Evolutionary conservation across 2,113 vertebrate species (phyloP), one percentile per base, ranked within the genome.

Genomic region (Pollachius pollachius): DNA sequence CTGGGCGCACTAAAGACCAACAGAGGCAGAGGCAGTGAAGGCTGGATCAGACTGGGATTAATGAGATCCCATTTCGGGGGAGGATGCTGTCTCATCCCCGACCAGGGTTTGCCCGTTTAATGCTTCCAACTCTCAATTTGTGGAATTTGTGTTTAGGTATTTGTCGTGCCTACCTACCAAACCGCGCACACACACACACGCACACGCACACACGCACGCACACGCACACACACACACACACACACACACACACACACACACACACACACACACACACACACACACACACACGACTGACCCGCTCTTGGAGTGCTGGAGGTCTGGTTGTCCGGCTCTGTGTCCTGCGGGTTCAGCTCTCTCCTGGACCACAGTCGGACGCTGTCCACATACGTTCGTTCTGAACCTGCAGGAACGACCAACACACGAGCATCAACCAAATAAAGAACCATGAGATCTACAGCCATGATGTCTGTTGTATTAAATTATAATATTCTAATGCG

Each of bases 311-410:
- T 64, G 18, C 15, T 67, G 16, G 69, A 69, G 60, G 76, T 91
- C 64, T 85, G 82, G 74, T 90, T 89, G 69, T 74, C 75, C 19
- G 41, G 41, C 7, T 81, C 75, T 41, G 73, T 71, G 56, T 23
- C 80, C 37, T 80, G 80, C 60, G 80, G 81, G 52, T 54, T 54
- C 63, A 90, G 77, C 48, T 78, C 81, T 65, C 88, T 89, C 64
- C 83, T 85, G 5, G 70, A 81, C 76, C 90, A 70, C 64, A 60
- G 56, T 27, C 79, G 68, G 58, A 67, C 66, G 2, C 16, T 57
- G 66, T 75, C 74, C 69, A 63, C 75, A 65, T 56, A 18, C 30
- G 73, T 37, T 69, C 58, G 62, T 30, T 15, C 48, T 19, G 23
- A 70, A n/a, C 60, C 87, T 88, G 56, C 8, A 34, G 67, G 30